Conservation (phyloP, 2,797 vertebrate genomes). For the Pangasius sanitwongsei region DNA sequence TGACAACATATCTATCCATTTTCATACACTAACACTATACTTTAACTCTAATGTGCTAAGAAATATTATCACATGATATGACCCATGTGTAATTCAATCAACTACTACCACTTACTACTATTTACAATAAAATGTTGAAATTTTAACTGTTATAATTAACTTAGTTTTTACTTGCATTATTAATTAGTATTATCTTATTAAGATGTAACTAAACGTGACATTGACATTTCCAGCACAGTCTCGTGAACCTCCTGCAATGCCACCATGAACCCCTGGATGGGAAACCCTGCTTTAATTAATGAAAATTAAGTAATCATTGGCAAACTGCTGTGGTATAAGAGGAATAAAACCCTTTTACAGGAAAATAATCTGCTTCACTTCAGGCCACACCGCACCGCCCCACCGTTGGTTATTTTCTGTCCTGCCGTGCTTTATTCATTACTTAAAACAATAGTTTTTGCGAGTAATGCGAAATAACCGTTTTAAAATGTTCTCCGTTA, state of each 20-base stretch:
- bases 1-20: too few species aligned
- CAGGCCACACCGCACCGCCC: neutral
- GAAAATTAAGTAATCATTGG: neutral
- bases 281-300: too few species aligned
- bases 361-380: neutral
- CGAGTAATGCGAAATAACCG: neutral
- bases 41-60: neutral
- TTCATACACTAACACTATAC: neutral
- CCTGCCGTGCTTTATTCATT: neutral
- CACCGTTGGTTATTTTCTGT: neutral
- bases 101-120: neutral
- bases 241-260: too few species aligned
- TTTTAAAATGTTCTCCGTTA: neutral
- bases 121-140: neutral
- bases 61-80: neutral
- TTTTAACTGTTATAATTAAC: neutral
- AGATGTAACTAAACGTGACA: neutral
- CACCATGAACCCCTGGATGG: neutral
- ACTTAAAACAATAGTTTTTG: neutral
- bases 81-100: neutral
- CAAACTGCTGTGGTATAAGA: neutral
- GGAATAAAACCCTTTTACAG: neutral
- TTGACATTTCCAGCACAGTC: neutral
- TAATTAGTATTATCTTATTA: neutral
- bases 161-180: neutral